Percentiles rank a stretch among this genome's conserved stretches.
These are phyloP conservation scores for Bos indicus DNA, from an alignment of 2,113 vertebrate species.

Conservation along the genomic window DNA sequence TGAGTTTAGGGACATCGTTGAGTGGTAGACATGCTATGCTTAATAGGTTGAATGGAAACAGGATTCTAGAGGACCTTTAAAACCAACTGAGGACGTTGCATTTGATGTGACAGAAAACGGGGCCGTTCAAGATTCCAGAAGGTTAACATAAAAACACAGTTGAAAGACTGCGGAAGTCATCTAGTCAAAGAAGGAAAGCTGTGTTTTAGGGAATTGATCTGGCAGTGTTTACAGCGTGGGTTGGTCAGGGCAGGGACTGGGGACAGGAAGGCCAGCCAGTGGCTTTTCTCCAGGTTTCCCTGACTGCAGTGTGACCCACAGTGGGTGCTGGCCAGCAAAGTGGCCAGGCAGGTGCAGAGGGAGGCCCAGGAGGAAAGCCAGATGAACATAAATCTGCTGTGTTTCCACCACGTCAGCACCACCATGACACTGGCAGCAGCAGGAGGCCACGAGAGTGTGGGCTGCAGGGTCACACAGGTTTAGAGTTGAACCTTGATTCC, in stretches of 20 bases:
- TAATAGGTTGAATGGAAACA: background rate
- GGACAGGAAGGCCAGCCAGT: background rate
- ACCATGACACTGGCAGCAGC: background rate
- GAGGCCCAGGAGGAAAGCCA: background rate
- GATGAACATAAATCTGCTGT: background rate
- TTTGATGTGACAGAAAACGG: background rate
- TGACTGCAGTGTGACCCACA: background rate
- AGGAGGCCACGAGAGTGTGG: background rate
- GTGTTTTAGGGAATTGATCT: background rate
- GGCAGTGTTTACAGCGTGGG: background rate
- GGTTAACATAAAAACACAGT: background rate
- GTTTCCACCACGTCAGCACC: background rate
- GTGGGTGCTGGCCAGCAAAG: background rate
- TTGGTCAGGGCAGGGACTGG: background rate
- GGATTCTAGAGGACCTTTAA: background rate
- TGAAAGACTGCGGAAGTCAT: background rate
- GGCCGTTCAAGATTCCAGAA: background rate
- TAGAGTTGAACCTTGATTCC: background rate
- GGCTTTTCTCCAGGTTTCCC: background rate
- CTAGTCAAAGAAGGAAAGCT: background rate
- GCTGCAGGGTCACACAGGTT: background rate
- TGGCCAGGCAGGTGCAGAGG: background rate
- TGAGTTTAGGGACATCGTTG: background rate
- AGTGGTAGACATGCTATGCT: background rate
- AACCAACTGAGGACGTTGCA: background rate